Evolutionary conservation across 2,113 vertebrate species (phyloP), one percentile per base, ranked within the genome.

Genomic region (Archilochus colubris): DNA sequence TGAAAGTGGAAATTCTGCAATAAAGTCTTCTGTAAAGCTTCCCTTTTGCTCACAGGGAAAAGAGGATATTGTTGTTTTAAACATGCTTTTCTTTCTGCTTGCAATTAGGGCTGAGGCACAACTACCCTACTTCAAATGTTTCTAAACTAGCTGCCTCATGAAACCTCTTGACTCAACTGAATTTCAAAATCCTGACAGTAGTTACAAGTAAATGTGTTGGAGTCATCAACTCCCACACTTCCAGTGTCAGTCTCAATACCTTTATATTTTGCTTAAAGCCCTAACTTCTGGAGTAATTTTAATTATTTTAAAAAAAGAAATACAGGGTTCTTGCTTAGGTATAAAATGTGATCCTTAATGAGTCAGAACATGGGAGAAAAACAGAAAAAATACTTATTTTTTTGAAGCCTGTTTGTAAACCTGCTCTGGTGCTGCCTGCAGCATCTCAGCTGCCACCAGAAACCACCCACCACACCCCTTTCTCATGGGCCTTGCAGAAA

Each of bases 1-100:
- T 97, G 93, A 92, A 95, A 98, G 94, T 96, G 94, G 96, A 98
- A 98, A 97, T 88, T 96, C 94, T 97, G 96, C 89, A 97, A 95
- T 82, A 96, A 98, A 97, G 78, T 97, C 96, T 96, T 83, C 93
- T 88, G 94, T 92, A 96, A 97, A 93, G 75, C 88, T 82, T 96
- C 93, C 70, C 72, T 82, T 91, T 97, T 95, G 67, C 82, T 93
- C 62, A 33, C 44, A 76, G 24, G 96, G 84, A 94, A 97, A 93
- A 95, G 89, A 96, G 89, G 80, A 95, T 58, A 75, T 24, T 74
- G 81, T 93, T 94, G 82, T 94, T 97, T 97, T 89, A 96, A 97
- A 95, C 57, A 72, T 91, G 55, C 58, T 96, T 95, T 94, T 89
- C 76, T 58, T 91, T 74, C 69, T 27, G 33, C 80, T 82, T 63